phyloP scores from a whole-genome alignment of 2,888 invertebrate genomes.

The Augiades crinisus region DNA sequence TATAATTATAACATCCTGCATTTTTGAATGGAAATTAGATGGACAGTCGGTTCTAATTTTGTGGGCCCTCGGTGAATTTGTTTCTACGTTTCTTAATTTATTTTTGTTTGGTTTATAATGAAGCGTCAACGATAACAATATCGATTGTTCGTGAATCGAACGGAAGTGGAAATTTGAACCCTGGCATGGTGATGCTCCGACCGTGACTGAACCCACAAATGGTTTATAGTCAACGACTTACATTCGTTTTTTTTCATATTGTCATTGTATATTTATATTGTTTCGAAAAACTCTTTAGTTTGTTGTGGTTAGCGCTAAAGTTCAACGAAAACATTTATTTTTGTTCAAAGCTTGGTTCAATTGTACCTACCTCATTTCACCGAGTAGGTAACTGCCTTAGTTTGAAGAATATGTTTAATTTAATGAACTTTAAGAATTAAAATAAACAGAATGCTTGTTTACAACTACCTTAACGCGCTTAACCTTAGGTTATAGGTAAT shows the following conservation, averaged over 20 bases:
- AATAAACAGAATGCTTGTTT: no score
- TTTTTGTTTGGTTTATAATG: conserved; percentile 66
- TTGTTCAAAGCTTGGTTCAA: neutral
- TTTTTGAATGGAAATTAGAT: conserved; percentile 20
- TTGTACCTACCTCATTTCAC: neutral
- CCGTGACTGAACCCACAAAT: conserved; percentile 70
- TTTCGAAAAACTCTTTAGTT: conserved; percentile 17
- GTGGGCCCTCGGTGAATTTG: conserved; percentile 19
- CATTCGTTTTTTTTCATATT: conserved; percentile 25
- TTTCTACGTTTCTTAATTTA: conserved; percentile 43
- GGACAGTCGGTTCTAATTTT: conserved; percentile 23
- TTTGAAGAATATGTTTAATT: neutral
- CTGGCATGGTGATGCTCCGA: conserved; percentile 60
- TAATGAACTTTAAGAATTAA: no score
- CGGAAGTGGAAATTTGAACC: conserved; percentile 76
- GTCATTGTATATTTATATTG: conserved; percentile 26
- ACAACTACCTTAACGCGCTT: no score
- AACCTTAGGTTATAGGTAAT: no score
- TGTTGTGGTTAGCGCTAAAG: conserved; percentile 16
- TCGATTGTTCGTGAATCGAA: conserved; percentile 69
- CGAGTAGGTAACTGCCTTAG: neutral
- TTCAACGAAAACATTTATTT: conserved; percentile 9
- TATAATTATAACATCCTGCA: conserved; percentile 27
- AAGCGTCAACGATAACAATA: conserved; percentile 67
- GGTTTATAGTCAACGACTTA: conserved; percentile 26